A percentile compares a stretch with the other conserved stretches of the same genome.
Evolutionary conservation across 2,888 invertebrate species (phyloP).

Genomic region (Andrena chrysosceles): DNA sequence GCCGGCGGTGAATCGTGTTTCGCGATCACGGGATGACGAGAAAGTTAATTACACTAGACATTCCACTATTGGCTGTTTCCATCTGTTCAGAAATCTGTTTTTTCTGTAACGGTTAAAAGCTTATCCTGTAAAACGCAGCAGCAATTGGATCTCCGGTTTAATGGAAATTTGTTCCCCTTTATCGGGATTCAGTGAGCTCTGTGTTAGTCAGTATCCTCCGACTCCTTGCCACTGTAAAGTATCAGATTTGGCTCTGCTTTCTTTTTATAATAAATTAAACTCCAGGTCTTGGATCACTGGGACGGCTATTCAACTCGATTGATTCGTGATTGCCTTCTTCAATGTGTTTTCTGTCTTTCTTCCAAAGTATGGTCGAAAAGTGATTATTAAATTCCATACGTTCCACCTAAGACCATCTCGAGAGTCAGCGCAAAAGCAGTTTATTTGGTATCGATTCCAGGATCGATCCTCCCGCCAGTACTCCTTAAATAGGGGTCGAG

Average conservation of each 20-base stretch:
- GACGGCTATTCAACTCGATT: too few species aligned
- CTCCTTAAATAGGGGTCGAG: constrained; percentile 49
- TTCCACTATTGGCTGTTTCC: constrained; percentile 9
- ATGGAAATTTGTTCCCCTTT: background rate
- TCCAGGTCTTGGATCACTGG: too few species aligned
- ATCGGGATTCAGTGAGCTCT: background rate
- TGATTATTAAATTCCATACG: background rate
- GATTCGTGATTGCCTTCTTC: too few species aligned
- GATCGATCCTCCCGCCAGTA: constrained; percentile 47
- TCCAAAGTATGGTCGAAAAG: background rate
- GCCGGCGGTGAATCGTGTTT: constrained; percentile 16
- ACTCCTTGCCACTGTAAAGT: background rate
- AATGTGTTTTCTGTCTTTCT: too few species aligned
- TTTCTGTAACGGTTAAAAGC: background rate
- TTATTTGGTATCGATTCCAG: constrained; percentile 31
- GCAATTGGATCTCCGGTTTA: background rate
- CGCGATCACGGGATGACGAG: constrained; percentile 36
- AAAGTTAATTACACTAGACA: constrained; percentile 45
- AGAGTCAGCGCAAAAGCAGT: constrained; percentile 19
- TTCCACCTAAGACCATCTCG: background rate
- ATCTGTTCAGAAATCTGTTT: background rate
- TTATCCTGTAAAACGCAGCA: background rate
- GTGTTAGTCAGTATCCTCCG: background rate
- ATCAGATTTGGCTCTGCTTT: background rate
- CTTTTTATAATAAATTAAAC: too few species aligned